Evolutionary conservation across 2,113 vertebrate genomes (phyloP).

Genomic region (Grantiella picta): DNA sequence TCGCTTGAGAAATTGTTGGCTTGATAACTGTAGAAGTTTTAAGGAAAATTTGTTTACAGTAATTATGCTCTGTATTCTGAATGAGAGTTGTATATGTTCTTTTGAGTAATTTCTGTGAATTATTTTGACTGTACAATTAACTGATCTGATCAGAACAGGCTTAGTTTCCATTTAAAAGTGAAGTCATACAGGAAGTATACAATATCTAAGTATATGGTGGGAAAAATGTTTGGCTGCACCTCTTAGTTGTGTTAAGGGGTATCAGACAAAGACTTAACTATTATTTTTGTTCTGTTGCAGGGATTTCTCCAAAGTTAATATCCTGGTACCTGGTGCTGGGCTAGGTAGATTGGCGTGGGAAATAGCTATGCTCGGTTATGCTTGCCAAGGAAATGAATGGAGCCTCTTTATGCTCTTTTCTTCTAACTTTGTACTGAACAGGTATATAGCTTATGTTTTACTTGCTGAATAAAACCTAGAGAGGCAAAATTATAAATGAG

Average conservation of each 20-base stretch:
- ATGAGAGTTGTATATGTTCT: neutral
- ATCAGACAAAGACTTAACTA: constrained; percentile 69
- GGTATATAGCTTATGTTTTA: constrained; percentile 80
- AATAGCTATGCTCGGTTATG: constrained; percentile 92
- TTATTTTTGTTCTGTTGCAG: constrained; percentile 81
- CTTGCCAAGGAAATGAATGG: constrained; percentile 98
- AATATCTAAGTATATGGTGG: neutral
- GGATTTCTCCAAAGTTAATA: constrained; percentile 92
- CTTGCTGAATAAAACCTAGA: constrained; percentile 1
- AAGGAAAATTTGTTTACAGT: neutral
- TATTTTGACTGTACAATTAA: neutral
- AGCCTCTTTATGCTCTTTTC: constrained; percentile 99
- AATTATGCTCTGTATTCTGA: neutral
- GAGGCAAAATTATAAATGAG: neutral
- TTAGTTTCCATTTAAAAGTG: neutral
- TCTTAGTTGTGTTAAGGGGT: constrained; percentile 47
- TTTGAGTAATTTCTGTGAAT: neutral
- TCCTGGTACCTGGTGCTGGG: constrained; percentile 96
- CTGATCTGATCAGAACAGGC: neutral
- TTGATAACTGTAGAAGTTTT: neutral
- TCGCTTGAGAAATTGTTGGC: neutral
- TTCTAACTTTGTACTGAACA: constrained; percentile 98
- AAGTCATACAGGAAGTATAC: neutral
- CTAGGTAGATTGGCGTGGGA: constrained; percentile 98
- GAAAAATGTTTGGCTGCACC: neutral